A percentile compares a stretch with the other conserved stretches of the same genome.
These are phyloP conservation scores for Sialis lutaria DNA, from an alignment of 2,888 invertebrate species.

Conservation along the genomic window DNA sequence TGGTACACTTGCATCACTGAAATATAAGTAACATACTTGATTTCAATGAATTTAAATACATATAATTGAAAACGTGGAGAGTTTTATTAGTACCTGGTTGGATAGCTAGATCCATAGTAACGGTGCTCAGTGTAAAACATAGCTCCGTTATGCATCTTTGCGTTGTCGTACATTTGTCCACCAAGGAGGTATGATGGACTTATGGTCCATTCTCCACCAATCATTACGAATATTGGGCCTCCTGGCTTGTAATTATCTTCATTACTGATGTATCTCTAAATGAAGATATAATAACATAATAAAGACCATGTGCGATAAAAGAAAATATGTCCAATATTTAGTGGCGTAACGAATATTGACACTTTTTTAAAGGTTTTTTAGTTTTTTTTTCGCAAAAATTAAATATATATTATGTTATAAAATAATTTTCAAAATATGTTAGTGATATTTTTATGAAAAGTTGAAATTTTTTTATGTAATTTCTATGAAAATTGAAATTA, in stretches of 20 bases:
- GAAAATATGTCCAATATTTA: not conserved
- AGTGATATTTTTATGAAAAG: too few species aligned
- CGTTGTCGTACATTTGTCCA: constrained; percentile 44
- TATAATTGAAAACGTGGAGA: too few species aligned
- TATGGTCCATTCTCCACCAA: constrained; percentile 62
- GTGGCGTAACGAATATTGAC: too few species aligned
- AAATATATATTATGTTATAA: too few species aligned
- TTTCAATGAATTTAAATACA: too few species aligned
- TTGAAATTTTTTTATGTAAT: too few species aligned
- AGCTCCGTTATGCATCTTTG: constrained; percentile 34
- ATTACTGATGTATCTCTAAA: constrained; percentile 33
- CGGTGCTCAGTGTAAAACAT: constrained; percentile 63
- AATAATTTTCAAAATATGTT: too few species aligned
- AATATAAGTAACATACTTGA: not conserved
- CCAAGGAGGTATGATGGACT: constrained; percentile 31
- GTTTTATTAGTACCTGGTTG: constrained; percentile 36
- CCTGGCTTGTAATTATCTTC: constrained; percentile 25
- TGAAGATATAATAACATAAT: not conserved
- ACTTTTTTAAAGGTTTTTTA: too few species aligned
- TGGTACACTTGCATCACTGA: constrained; percentile 15
- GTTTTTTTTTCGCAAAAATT: too few species aligned
- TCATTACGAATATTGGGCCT: constrained; percentile 39
- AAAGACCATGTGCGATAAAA: not conserved
- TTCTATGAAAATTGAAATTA: too few species aligned
- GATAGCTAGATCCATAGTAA: constrained; percentile 58